Conservation (phyloP, 2,888 invertebrate species). For the Drosophila longiperda region DNA sequence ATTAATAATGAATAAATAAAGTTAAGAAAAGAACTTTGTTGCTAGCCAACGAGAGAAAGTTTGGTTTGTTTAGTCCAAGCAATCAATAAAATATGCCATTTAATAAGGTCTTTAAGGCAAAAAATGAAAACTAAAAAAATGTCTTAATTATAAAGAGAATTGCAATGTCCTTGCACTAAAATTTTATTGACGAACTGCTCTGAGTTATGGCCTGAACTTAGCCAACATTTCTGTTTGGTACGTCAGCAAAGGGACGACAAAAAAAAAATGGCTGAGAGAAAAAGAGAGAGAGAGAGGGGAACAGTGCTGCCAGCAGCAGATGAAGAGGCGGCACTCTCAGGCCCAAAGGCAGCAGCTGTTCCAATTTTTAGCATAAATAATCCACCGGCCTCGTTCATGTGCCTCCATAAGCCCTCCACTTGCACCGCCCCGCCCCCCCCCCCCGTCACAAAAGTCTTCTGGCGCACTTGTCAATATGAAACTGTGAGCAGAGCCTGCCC, state of each 20-base stretch:
- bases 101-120: not conserved
- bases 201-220: constrained; percentile 18
- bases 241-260: not conserved
- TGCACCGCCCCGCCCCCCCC: not conserved
- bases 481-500: constrained; percentile 37
- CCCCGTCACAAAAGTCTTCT: not conserved
- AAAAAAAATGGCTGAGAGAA: not conserved
- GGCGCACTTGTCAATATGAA: constrained; percentile 74
- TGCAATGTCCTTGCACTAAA: constrained; percentile 10
- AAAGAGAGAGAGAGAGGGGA: not conserved
- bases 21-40: constrained; percentile 47
- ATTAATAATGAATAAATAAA: constrained; percentile 66
- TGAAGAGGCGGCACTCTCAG: constrained; percentile 34
- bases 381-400: constrained; percentile 59
- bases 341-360: constrained; percentile 69
- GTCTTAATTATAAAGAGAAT: constrained; percentile 16
- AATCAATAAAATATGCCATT: constrained; percentile 41
- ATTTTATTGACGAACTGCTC: constrained; percentile 20
- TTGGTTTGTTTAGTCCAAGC: constrained; percentile 40
- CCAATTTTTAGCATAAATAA: constrained; percentile 78
- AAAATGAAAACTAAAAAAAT: not conserved
- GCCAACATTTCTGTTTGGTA: constrained; percentile 14
- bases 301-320: constrained; percentile 31
- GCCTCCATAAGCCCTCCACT: constrained; percentile 17
- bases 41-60: constrained; percentile 26